Percentiles rank a stretch among this genome's conserved stretches.
phyloP scores from a whole-genome alignment of 1,140 invertebrate genomes.

The Drosophila insularis region DNA sequence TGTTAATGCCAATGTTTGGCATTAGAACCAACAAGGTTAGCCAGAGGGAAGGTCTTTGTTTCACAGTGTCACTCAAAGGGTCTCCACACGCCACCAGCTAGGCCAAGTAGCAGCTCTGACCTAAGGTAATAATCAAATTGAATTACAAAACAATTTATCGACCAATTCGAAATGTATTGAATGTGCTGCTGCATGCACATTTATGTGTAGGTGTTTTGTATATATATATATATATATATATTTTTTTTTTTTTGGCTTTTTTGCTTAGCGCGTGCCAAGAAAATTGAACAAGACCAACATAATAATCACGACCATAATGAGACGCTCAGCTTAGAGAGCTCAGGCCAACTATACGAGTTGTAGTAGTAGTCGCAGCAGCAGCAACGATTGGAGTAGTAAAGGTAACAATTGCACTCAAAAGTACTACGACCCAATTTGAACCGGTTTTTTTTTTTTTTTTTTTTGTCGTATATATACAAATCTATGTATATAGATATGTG shows the following conservation, averaged over 20 bases:
- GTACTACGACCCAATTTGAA: constrained; percentile 80
- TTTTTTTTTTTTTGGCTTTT: constrained; percentile 22
- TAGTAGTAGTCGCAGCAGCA: neutral
- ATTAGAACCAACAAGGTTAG: constrained; percentile 68
- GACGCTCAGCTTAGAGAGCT: constrained; percentile 20
- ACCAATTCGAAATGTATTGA: constrained; percentile 21
- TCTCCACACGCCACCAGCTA: neutral
- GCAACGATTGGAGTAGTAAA: constrained; percentile 50
- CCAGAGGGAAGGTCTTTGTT: constrained; percentile 30
- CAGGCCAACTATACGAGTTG: neutral
- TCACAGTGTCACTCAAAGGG: constrained; percentile 21
- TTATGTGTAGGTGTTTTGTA: constrained; percentile 18
- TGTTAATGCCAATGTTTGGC: constrained; percentile 36
- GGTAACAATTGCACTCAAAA: constrained; percentile 80
- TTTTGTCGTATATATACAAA: neutral
- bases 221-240: too few relatives aligned
- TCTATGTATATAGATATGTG: constrained; percentile 16
- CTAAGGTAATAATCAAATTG: constrained; percentile 59
- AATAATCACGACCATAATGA: constrained; percentile 66
- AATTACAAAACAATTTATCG: constrained; percentile 60
- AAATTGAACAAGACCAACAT: constrained; percentile 74
- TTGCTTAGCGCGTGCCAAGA: constrained; percentile 70
- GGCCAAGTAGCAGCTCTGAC: constrained; percentile 45
- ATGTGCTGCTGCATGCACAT: constrained; percentile 18
- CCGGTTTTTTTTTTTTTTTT: constrained; percentile 47